Percentiles rank a stretch among this genome's conserved stretches.
These are phyloP conservation scores for Copidosoma aretas DNA, from an alignment of 2,888 invertebrate species.

Conservation along the genomic window DNA sequence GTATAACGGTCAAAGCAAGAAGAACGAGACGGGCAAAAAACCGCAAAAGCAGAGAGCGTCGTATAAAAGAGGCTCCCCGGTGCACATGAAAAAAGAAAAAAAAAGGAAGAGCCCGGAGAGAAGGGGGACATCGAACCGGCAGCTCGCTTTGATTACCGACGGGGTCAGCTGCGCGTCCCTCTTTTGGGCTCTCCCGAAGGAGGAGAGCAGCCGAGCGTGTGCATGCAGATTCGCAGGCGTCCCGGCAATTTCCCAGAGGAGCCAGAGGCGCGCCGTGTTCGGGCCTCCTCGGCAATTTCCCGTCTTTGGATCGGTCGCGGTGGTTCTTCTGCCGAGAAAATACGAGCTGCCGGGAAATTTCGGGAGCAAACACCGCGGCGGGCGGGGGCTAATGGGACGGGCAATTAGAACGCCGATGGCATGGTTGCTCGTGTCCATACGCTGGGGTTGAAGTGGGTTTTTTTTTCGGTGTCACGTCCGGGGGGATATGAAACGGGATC, in stretches of 20 bases:
- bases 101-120: neutral
- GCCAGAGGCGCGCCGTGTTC: constrained; percentile 19
- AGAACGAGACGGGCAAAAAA: too few species aligned
- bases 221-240: constrained; percentile 35
- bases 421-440: constrained; percentile 22
- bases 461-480: neutral
- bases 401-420: constrained; percentile 31
- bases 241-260: constrained; percentile 40
- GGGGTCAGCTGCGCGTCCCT: neutral
- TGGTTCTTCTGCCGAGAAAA: constrained; percentile 27
- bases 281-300: constrained; percentile 13
- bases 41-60: too few species aligned
- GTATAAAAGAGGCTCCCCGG: too few species aligned
- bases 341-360: constrained; percentile 28
- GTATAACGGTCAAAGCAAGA: too few species aligned
- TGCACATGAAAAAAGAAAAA: neutral
- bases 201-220: neutral
- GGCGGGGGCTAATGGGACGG: neutral
- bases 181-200: neutral
- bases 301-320: constrained; percentile 7
- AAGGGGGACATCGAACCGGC: neutral
- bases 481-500: neutral
- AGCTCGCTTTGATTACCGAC: neutral
- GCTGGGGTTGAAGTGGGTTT: too few species aligned
- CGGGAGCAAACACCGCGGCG: constrained; percentile 14